These are phyloP conservation scores for Dendrocincla fuliginosa DNA, from an alignment of 2,797 vertebrate genomes.

Conservation along the genomic window DNA sequence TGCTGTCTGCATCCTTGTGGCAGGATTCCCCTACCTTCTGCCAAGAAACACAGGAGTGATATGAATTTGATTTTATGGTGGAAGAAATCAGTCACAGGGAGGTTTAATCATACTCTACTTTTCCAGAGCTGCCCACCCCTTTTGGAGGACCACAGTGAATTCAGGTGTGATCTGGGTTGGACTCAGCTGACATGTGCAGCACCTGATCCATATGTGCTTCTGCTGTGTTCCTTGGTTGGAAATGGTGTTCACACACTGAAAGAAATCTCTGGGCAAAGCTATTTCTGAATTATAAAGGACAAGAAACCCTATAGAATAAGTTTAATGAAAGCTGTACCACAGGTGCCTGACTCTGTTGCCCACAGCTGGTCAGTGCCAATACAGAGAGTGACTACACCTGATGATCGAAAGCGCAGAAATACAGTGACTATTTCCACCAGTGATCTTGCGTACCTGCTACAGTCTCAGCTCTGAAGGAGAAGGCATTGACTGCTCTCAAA, in stretches of 20 bases:
- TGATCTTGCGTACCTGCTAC: conserved; percentile 39
- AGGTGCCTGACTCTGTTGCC: background rate
- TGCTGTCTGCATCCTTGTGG: background rate
- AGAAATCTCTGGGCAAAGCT: background rate
- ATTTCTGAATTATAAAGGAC: background rate
- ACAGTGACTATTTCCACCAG: background rate
- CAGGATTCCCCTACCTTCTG: background rate
- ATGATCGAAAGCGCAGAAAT: background rate
- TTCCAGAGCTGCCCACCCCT: background rate
- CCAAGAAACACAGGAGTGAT: background rate
- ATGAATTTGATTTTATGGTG: background rate
- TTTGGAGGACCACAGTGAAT: background rate
- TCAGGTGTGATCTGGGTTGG: background rate
- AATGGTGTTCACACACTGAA: background rate
- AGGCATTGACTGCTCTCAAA: conserved; percentile 25
- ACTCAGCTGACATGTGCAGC: background rate
- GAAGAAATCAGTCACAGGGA: background rate
- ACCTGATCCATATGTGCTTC: background rate
- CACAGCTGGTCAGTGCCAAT: background rate
- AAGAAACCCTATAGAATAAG: background rate
- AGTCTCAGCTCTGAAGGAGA: background rate
- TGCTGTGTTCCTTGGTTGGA: background rate
- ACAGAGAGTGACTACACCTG: background rate
- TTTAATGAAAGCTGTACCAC: background rate
- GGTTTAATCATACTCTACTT: background rate